Evolutionary conservation across 2,113 vertebrate species (phyloP), one percentile per base, ranked within the genome.

Genomic region (Oreochromis tanganicae): DNA sequence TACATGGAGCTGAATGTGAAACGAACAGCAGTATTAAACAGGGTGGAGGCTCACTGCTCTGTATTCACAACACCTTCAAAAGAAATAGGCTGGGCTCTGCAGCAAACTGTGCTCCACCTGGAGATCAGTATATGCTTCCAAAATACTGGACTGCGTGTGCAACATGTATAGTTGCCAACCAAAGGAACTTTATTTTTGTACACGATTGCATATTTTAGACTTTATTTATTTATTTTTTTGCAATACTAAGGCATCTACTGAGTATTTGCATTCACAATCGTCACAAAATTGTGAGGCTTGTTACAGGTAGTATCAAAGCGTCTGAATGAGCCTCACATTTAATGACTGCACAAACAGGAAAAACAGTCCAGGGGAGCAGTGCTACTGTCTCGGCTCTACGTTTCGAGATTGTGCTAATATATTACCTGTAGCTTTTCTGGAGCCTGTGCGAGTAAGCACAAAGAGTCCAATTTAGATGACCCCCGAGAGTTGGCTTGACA

Each of bases 21-120:
- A 82, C 3, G 14, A 34, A 29, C 57, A 84, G 19, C 78, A 29
- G 4, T 34, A 4, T 29, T 82, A 41, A 66, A 41, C 19, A 4
- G 83, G 83, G 89, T 83, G 90, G 87, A 93, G 89, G 85, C 73
- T 55, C 82, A 78, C 38, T 41, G 55, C 87, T 2, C 43, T 56
- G 71, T 21, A 54, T 81, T 91, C 36, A 81, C 56, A 82, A 52
- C 12, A 38, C 17, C 48, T 91, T 75, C 13, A 36, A 38, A 88
- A 43, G 55, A 83, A 34, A 59, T 87, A 81, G 93, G 90, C 79
- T 43, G 82, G 91, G 91, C 82, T 54, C 48, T 54, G 59, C 55
- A 48, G 59, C 52, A 34, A 24, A 34, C 27, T 29, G 17, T 32
- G 43, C 83, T 90, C 80, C 84, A 88, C 84, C 88, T 91, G 80